phyloP scores from a whole-genome alignment of 2,888 invertebrate species.

The Papilio gigon region DNA sequence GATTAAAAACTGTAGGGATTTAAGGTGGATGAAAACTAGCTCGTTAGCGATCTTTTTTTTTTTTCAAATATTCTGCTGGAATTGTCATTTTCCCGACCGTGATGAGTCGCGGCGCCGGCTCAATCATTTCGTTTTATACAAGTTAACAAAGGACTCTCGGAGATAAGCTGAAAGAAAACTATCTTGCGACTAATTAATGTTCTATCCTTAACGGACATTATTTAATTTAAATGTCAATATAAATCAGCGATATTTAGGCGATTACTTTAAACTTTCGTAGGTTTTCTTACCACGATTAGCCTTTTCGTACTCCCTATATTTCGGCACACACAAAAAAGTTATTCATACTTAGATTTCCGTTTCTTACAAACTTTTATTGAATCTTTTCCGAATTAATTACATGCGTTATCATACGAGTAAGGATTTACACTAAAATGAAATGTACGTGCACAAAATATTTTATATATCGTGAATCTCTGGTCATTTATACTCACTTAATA shows the following conservation, averaged over 20 bases:
- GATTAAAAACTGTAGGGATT: conserved; percentile 70
- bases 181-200: conserved; percentile 28
- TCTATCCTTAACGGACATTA: background rate
- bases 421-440: background rate
- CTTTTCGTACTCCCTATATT: too few relatives aligned
- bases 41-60: conserved; percentile 75
- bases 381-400: background rate
- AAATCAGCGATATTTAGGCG: too few relatives aligned
- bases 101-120: conserved; percentile 70
- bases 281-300: too few relatives aligned
- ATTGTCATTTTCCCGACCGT: conserved; percentile 80
- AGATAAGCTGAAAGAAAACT: conserved; percentile 29
- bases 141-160: conserved; percentile 28
- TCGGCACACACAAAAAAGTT: too few relatives aligned
- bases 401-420: background rate
- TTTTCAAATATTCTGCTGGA: conserved; percentile 77
- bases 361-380: too few relatives aligned
- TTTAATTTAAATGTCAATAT: too few relatives aligned
- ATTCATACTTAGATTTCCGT: too few relatives aligned
- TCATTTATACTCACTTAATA: conserved; percentile 24
- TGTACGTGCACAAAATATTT: conserved; percentile 16
- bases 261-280: too few relatives aligned
- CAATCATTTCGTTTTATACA: conserved; percentile 36
- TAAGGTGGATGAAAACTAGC: conserved; percentile 59
- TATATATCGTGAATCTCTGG: conserved; percentile 11